Evolutionary conservation across 1,140 invertebrate species (phyloP), one percentile per base, ranked within the genome.

Genomic region (Drosophila miranda): DNA sequence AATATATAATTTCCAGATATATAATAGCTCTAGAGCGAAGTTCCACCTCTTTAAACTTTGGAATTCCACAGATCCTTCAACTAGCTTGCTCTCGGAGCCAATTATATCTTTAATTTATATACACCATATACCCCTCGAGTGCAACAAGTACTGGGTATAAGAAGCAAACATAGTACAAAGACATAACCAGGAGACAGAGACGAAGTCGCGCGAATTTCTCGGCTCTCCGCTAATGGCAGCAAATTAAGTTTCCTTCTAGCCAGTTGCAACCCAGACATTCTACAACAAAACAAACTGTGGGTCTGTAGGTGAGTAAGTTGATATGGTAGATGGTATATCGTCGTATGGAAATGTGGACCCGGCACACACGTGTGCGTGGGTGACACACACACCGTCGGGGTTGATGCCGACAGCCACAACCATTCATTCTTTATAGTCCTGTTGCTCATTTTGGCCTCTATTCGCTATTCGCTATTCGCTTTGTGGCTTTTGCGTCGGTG

Each of bases 361-460:
- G 44, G 52, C 52, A 44, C 34, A 64, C 70, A 74, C 70, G 70
- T 74, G 70, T 74, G 59, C 70, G 70, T 74, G 70, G 70, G 70
- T 74, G 70, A 74, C 69, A 74, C 69, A 74, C 38, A 30, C n/a
- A 26, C 11, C 30, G 43, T 45, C 54, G 45, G 4, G 3, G 1
- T 16, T 16, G 49, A 30, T 41, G 49, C 51, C 62, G 52, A 49
- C 26, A 71, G 50, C 46, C 57, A 69, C 71, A 50, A 72, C 69
- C 57, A 72, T 74, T 64, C 70, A 55, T 73, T 74, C 60, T 64
- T 74, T 74, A 74, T 74, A 74, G 70, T 74, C 70, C 70, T 74
- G 70, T 64, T 74, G 70, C 69, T 73, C 56, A 54, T 55, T 72
- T 72, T 42, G 50, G 49, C 48, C 63, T 55, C 28, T 9, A 49